Percentiles rank a stretch among this genome's conserved stretches.
Conservation (phyloP, 1,140 invertebrate species). For the Dysdera silvatica region DNA sequence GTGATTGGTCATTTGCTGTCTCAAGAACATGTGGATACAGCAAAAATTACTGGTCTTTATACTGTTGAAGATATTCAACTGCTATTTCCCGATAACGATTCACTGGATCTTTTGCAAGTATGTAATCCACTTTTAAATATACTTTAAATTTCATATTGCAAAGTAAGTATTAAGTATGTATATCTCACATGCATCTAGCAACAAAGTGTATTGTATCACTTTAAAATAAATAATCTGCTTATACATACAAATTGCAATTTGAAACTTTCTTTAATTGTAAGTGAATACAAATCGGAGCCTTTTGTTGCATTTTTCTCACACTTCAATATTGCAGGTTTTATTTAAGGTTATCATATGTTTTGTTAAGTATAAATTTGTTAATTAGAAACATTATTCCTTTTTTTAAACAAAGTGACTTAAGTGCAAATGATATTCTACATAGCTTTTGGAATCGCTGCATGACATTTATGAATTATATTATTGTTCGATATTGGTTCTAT, state of each 20-base stretch:
- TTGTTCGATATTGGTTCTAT: no score
- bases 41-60: constrained; percentile 66
- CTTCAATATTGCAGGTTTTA: not conserved
- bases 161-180: not conserved
- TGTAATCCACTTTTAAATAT: not conserved
- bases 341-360: not conserved
- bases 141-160: not conserved
- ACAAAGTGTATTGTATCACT: no score
- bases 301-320: not conserved
- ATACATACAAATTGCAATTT: no score
- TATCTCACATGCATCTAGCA: no score
- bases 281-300: not conserved
- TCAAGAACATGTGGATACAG: constrained; percentile 55
- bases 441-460: no score
- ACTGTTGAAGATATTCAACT: constrained; percentile 69
- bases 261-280: no score
- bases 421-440: no score
- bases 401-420: no score
- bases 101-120: constrained; percentile 57
- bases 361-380: no score
- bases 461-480: no score
- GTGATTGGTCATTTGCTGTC: constrained; percentile 64
- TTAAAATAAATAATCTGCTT: no score
- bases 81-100: constrained; percentile 64
- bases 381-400: no score